Percentiles rank a stretch among this genome's conserved stretches.
Conservation (phyloP, 2,888 invertebrate genomes). For the Mimumesa dahlbomi region DNA sequence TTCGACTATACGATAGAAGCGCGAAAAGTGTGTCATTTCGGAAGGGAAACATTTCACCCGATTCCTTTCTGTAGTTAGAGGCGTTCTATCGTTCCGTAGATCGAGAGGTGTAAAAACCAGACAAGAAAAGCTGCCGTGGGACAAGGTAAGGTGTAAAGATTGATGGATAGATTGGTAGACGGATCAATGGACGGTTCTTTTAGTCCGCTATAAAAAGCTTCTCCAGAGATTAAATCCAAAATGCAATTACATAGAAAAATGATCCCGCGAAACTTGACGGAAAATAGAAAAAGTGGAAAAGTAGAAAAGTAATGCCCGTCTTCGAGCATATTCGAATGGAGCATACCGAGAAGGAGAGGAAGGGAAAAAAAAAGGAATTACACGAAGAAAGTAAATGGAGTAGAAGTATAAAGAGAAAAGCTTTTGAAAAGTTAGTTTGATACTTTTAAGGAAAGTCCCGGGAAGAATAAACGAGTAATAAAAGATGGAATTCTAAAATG, state of each 20-base stretch:
- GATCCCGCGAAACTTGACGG: constrained; percentile 13
- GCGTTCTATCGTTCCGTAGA: constrained; percentile 27
- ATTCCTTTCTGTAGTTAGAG: constrained; percentile 14
- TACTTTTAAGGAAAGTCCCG: neutral
- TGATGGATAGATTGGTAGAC: constrained; percentile 53
- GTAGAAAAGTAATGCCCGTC: neutral
- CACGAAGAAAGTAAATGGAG: neutral
- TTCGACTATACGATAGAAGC: neutral
- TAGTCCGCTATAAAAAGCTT: constrained; percentile 26
- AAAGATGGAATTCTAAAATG: neutral
- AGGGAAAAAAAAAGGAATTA: neutral
- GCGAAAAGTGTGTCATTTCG: neutral
- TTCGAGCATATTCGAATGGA: neutral
- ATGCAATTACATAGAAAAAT: constrained; percentile 57
- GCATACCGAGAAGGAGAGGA: too few relatives aligned
- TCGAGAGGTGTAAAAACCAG: constrained; percentile 29
- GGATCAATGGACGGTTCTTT: constrained; percentile 35
- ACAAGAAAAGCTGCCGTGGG: constrained; percentile 12
- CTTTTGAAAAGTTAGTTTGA: constrained; percentile 16
- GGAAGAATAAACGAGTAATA: too few relatives aligned
- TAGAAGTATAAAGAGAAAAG: neutral
- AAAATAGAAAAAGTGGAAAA: too few relatives aligned
- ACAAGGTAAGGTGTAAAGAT: constrained; percentile 36
- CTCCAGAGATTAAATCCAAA: constrained; percentile 54
- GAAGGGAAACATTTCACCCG: constrained; percentile 5